These are phyloP conservation scores for Asobara japonica DNA, from an alignment of 1,140 invertebrate species.

Conservation along the genomic window DNA sequence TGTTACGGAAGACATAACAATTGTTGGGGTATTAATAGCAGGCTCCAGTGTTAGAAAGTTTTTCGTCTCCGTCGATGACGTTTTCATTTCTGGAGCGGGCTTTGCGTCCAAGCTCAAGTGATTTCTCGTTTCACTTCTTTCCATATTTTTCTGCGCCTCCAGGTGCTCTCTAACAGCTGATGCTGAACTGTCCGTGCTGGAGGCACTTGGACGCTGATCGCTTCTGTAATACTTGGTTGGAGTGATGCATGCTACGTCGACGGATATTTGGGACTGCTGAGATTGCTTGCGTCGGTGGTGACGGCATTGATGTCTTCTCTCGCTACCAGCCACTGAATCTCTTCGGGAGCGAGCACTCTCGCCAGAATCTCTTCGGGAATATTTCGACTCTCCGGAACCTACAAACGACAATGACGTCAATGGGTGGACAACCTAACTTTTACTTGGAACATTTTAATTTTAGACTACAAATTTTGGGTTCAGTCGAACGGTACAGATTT, in stretches of 20 bases:
- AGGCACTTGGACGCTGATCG: slow-evolving; percentile 81
- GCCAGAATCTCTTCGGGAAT: slow-evolving; percentile 70
- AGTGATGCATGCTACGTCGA: slow-evolving; percentile 67
- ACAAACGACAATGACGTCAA: too few relatives aligned
- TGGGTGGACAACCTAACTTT: too few relatives aligned
- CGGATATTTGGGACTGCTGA: slow-evolving; percentile 70
- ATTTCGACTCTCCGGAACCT: slow-evolving; percentile 62
- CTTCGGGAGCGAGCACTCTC: slow-evolving; percentile 73
- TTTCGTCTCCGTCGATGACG: slow-evolving; percentile 32
- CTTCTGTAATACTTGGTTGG: slow-evolving; percentile 67
- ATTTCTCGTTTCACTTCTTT: slow-evolving; percentile 41
- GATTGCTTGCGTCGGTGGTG: slow-evolving; percentile 63
- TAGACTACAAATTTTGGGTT: too few relatives aligned
- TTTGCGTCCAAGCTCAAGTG: slow-evolving; percentile 36
- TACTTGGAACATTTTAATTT: too few relatives aligned
- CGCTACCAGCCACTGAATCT: slow-evolving; percentile 70
- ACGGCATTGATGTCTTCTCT: slow-evolving; percentile 61
- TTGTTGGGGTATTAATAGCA: slow-evolving; percentile 79
- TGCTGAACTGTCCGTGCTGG: slow-evolving; percentile 75
- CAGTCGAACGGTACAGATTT: too few relatives aligned
- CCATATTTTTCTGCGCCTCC: slow-evolving; percentile 49
- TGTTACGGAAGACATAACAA: slow-evolving; percentile 82
- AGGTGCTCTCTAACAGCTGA: slow-evolving; percentile 62
- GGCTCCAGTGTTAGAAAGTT: slow-evolving; percentile 51
- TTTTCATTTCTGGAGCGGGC: slow-evolving; percentile 32